Evolutionary conservation across 2,797 vertebrate species (phyloP).

Genomic region (Tolypeutes matacus): DNA sequence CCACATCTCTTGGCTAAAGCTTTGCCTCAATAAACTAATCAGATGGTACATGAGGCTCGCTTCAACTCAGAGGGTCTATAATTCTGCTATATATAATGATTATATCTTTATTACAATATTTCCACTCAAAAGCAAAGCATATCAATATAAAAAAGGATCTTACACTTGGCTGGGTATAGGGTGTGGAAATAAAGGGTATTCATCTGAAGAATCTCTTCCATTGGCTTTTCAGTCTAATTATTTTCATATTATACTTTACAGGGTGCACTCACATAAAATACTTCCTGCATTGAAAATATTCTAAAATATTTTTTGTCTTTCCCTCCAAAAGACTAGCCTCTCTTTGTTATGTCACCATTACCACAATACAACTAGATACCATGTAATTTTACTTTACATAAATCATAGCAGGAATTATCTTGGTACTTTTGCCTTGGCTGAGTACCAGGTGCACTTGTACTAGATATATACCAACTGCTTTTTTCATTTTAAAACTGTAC

Average conservation of each 20-base stretch:
- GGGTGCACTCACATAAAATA: not conserved
- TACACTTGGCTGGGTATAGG: not conserved
- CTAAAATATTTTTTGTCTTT: conserved; percentile 56
- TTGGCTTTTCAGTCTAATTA: not conserved
- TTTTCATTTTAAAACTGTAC: conserved; percentile 70
- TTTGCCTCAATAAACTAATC: not conserved
- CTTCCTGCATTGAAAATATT: not conserved
- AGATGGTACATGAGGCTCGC: not conserved
- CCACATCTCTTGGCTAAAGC: not conserved
- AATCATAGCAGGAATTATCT: conserved; percentile 52
- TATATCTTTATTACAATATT: conserved; percentile 9
- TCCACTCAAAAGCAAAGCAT: not conserved
- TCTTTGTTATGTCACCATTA: conserved; percentile 55
- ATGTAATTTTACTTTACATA: conserved; percentile 66
- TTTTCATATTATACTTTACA: conserved; percentile 23
- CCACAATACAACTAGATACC: not conserved
- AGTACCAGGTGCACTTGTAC: conserved; percentile 58
- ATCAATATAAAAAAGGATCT: conserved; percentile 8
- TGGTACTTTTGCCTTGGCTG: conserved; percentile 66
- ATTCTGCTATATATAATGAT: not conserved
- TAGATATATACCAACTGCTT: conserved; percentile 52
- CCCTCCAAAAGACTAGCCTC: conserved; percentile 53
- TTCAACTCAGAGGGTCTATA: conserved; percentile 7
- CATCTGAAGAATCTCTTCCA: conserved; percentile 9
- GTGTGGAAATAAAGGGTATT: not conserved